These are phyloP conservation scores for Chloropsis hardwickii DNA, from an alignment of 2,113 vertebrate species.

Conservation along the genomic window DNA sequence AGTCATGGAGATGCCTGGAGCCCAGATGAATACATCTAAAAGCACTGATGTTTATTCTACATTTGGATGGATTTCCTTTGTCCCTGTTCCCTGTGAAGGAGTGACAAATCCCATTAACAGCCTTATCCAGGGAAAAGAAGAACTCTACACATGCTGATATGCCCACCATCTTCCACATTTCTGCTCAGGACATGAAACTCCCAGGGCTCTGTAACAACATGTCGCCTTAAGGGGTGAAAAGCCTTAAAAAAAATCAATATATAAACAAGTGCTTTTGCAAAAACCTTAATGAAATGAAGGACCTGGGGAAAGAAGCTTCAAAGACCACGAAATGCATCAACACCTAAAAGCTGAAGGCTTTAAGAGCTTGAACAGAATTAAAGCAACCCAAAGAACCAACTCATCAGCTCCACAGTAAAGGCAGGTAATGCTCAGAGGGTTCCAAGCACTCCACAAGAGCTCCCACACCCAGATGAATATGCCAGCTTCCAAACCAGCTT, in stretches of 20 bases:
- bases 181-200: fast-evolving
- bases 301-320: neutral
- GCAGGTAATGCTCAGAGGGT: neutral
- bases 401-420: neutral
- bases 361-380: neutral
- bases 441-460: neutral
- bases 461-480: neutral
- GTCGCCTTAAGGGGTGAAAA: neutral
- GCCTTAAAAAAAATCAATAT: neutral
- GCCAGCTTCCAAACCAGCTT: neutral
- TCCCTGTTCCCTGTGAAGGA: neutral
- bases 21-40: neutral
- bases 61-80: neutral
- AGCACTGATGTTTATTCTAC: neutral
- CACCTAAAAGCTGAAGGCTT: neutral
- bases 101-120: neutral
- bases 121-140: neutral
- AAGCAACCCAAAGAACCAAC: neutral
- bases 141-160: fast-evolving
- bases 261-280: fast-evolving
- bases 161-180: neutral
- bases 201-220: neutral
- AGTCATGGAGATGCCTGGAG: neutral
- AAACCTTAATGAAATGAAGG: neutral
- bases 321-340: neutral